Evolutionary conservation across 2,888 invertebrate genomes (phyloP), one percentile per base, ranked within the genome.

Genomic region (Orchesellides sinensis): DNA sequence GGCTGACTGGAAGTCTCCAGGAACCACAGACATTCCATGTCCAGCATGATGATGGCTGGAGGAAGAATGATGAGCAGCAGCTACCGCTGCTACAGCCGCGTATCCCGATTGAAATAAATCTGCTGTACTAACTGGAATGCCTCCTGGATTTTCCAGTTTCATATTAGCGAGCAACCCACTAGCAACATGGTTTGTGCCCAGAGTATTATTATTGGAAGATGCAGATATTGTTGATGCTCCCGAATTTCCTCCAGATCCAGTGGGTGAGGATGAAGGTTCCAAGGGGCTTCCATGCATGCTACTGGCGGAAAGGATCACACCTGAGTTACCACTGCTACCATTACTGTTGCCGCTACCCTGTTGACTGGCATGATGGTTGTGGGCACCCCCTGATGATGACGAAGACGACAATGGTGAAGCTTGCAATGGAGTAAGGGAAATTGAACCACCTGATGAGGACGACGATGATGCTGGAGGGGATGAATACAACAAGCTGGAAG

Each of bases 1-100:
- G 3, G 85, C 84, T n/a, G 84, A 77, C 35, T 85, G 87, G 54
- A 85, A 85, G 8, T 84, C 87, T 32, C 77, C 35, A 14, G 82
- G 56, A n/a, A 72, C 66, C 25, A 69, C 72, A 3, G 81, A 45
- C 32, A 83, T 56, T 59, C 85, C 85, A 69, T 86, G 86, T 27
- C 63, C 78, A 77, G 74, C 65, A 45, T 82, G 80, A 72, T 66
- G 72, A 32, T 78, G 72, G 59, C 47, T 61, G 14, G 83, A 32
- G 12, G 83, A 66, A 40, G 73, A 66, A 56, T 83, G 78, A 47
- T 5, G 73, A 27, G 81, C 72, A 45, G 80, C 69, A 27, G 83
- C 84, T 6, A 74, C 83, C 3, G 63, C 79, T 12, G 77, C 81
- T 35, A 72, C 78, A 14, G 68, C 72, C 1, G 78, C 68, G 47